A percentile compares a stretch with the other conserved stretches of the same genome.
phyloP scores from a whole-genome alignment of 2,113 vertebrate species.

The Gorsachius goisagi region DNA sequence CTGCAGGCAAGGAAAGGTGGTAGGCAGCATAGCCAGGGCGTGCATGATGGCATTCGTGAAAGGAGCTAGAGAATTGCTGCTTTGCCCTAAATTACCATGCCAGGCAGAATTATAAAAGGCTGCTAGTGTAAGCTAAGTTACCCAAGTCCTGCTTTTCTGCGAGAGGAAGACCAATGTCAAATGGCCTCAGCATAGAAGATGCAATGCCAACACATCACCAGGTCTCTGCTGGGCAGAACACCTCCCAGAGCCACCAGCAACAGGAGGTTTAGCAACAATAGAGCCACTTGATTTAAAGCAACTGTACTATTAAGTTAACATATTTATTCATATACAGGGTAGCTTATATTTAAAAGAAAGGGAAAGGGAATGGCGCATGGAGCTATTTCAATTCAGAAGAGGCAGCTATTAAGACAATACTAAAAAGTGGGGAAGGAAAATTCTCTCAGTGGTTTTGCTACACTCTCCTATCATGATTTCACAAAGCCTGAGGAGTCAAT shows the following conservation, averaged over 20 bases:
- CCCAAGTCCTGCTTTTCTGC: not conserved
- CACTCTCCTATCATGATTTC: not conserved
- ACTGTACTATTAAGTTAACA: not conserved
- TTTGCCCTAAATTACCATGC: not conserved
- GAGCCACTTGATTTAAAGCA: not conserved
- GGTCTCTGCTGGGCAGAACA: not conserved
- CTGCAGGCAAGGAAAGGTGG: not conserved
- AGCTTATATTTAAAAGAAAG: not conserved
- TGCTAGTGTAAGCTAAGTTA: not conserved
- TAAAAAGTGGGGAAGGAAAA: not conserved
- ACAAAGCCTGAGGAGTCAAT: not conserved
- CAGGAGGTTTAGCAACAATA: not conserved
- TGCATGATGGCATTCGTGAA: fast-evolving
- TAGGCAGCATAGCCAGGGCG: not conserved
- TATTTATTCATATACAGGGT: not conserved
- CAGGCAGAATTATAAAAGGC: not conserved
- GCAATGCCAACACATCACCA: not conserved
- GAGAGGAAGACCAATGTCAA: not conserved
- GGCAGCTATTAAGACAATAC: not conserved
- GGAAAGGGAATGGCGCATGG: not conserved
- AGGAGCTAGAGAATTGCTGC: not conserved
- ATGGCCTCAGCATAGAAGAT: not conserved
- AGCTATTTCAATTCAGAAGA: not conserved
- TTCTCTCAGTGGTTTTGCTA: not conserved
- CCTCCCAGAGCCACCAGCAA: not conserved